These are phyloP conservation scores for Centroberyx gerrardi DNA, from an alignment of 2,797 vertebrate genomes.

Conservation along the genomic window DNA sequence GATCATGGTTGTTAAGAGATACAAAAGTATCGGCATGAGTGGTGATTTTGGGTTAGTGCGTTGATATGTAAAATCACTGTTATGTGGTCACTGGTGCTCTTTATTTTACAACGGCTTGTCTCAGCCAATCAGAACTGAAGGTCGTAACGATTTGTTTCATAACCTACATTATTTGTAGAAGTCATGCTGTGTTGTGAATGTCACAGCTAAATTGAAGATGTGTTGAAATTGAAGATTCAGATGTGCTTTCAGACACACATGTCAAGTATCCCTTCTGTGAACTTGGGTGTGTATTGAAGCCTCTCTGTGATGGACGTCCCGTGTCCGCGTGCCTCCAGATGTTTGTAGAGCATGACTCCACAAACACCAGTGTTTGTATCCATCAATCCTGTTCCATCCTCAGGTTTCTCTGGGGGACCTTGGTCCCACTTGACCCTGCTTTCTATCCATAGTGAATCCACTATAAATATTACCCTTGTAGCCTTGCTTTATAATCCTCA, in stretches of 20 bases:
- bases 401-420: neutral
- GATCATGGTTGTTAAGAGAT: no score
- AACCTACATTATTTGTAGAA: no score
- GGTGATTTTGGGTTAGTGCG: no score
- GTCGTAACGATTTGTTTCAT: no score
- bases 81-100: no score
- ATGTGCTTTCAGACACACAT: neutral
- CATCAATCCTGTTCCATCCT: neutral
- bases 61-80: no score
- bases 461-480: slow-evolving; percentile 15
- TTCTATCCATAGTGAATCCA: slow-evolving; percentile 12
- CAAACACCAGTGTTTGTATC: slow-evolving; percentile 1
- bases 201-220: no score
- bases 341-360: neutral
- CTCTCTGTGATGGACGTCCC: neutral
- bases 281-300: neutral
- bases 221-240: no score
- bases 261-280: slow-evolving; percentile 7
- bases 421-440: neutral
- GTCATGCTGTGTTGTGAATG: neutral
- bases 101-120: no score
- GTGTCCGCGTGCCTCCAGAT: neutral
- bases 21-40: no score
- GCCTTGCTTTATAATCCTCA: slow-evolving; percentile 10
- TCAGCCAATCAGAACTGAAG: no score